Conservation (phyloP, 2,888 invertebrate species). For the Pterostichus madidus region DNA sequence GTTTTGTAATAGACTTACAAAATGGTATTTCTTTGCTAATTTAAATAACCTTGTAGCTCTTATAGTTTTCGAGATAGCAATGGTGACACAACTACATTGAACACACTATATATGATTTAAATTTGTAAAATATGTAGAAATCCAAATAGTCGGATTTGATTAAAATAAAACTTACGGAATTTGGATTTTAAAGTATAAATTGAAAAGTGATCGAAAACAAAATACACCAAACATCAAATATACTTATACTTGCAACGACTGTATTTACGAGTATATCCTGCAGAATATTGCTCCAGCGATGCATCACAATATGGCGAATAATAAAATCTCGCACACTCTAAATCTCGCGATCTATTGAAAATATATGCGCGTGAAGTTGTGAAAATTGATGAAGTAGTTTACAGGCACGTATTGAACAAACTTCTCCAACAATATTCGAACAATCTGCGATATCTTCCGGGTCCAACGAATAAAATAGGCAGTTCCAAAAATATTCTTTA, state of each 20-base stretch:
- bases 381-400: conserved; percentile 61
- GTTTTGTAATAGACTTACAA: no score
- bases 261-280: conserved; percentile 44
- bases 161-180: conserved; percentile 19
- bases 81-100: no score
- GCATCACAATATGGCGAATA: conserved; percentile 54
- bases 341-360: conserved; percentile 62
- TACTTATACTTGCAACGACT: conserved; percentile 38
- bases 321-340: conserved; percentile 52
- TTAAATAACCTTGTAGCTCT: no score
- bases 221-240: conserved; percentile 1
- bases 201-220: conserved; percentile 38
- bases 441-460: conserved; percentile 48
- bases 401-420: conserved; percentile 58
- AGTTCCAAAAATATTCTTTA: conserved; percentile 59
- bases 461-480: conserved; percentile 46
- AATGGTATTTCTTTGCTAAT: no score
- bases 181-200: neutral
- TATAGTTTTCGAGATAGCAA: no score
- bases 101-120: no score
- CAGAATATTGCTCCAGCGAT: conserved; percentile 36
- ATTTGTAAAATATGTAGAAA: no score
- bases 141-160: neutral
- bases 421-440: conserved; percentile 51
- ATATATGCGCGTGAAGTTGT: conserved; percentile 54